Conservation (phyloP, 1,140 invertebrate genomes). For the Cydia fagiglandana region DNA sequence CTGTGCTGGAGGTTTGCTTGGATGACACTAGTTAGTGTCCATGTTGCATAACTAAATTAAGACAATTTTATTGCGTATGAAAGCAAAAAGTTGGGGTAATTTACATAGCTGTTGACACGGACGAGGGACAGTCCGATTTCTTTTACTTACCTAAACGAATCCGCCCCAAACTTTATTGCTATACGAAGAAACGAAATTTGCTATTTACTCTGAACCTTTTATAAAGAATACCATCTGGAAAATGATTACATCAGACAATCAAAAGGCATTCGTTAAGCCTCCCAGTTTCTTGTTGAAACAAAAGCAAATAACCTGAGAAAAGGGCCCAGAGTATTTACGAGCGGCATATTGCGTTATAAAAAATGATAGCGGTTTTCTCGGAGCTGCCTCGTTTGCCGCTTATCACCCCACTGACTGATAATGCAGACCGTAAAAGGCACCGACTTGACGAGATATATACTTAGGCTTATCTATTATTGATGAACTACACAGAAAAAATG, state of each 20-base stretch:
- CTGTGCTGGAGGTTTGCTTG: too few species aligned
- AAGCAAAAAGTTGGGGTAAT: too few species aligned
- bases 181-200: too few species aligned
- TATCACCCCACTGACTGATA: constrained; percentile 48
- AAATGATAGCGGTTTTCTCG: constrained; percentile 55
- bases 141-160: too few species aligned
- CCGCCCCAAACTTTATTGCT: too few species aligned
- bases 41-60: too few species aligned
- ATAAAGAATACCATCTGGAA: background rate
- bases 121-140: too few species aligned
- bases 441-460: constrained; percentile 47
- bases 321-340: constrained; percentile 50
- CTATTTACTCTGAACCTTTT: too few species aligned
- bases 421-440: constrained; percentile 49
- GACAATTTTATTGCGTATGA: too few species aligned
- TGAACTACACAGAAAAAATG: constrained; percentile 40
- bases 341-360: constrained; percentile 59
- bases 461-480: constrained; percentile 51
- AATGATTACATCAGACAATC: constrained; percentile 33
- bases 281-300: constrained; percentile 40
- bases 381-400: constrained; percentile 50
- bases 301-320: constrained; percentile 50
- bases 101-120: too few species aligned
- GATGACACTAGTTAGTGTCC: too few species aligned
- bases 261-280: constrained; percentile 37